Evolutionary conservation across 2,113 vertebrate genomes (phyloP), one percentile per base, ranked within the genome.

Genomic region (Microcebus jonahi): DNA sequence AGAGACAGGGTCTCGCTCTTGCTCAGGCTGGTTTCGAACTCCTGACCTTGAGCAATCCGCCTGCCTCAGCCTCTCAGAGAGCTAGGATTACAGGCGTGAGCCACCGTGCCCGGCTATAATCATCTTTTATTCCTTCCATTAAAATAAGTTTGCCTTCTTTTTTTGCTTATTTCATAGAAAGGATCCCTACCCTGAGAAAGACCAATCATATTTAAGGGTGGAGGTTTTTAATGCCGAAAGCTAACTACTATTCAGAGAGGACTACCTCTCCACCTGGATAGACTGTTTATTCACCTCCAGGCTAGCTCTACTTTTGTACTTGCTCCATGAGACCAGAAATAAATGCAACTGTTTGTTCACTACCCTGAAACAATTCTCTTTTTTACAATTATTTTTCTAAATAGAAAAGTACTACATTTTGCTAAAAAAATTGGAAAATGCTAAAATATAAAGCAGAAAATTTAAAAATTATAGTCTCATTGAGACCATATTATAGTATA

Each of bases 141-240:
- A 83, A 95, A 94, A 94, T 90, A 70, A 83, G 34, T 88, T 83
- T 95, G 20, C 79, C 21, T 88, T 87, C n/a, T 79, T 88, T 84
- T 75, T 59, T 80, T 55, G 45, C 61, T 95, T 95, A 67, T 91
- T 45, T 92, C 88, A 95, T 86, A 94, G 93, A 96, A 95, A 97
- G 88, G 57, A 93, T 76, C 31, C 70, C n/a, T 91, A 67, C 55
- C 50, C 92, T 96, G 75, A 96, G 75, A 97, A 97, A 96, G 90
- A 96, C 12, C 76, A 83, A 2, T 97, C 77, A 90, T 94, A 94
- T 97, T 97, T 95, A 95, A 95, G 85, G 80, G 88, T 94, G 55
- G 88, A 94, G 84, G 80, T 97, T 90, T 95, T 93, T 96, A 88
- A 96, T 88, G 95, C 53, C 95, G 86, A 94, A 95, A 94, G 59